A percentile compares a stretch with the other conserved stretches of the same genome.
Conservation (phyloP, 2,113 vertebrate genomes). For the Scalopus aquaticus region DNA sequence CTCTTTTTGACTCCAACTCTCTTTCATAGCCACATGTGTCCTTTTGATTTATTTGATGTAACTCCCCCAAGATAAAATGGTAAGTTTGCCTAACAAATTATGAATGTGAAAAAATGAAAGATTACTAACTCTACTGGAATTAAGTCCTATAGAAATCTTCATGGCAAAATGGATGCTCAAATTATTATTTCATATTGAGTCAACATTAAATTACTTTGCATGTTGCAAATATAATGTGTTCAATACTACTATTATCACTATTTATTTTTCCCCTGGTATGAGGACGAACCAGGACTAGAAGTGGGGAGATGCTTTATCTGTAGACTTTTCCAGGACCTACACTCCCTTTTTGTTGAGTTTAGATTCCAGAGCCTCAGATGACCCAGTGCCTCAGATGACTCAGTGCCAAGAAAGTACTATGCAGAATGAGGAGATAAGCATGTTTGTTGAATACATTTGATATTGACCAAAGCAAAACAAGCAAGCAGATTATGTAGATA, state of each 20-base stretch:
- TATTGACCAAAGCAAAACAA: not conserved
- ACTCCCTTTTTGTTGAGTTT: not conserved
- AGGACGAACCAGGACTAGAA: not conserved
- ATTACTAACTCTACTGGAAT: not conserved
- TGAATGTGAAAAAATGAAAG: not conserved
- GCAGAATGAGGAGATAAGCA: not conserved
- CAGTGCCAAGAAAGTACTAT: not conserved
- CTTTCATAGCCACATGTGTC: not conserved
- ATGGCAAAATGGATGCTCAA: not conserved
- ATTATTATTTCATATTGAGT: not conserved
- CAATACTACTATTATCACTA: not conserved
- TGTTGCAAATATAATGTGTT: not conserved
- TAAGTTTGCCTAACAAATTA: not conserved
- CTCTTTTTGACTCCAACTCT: not conserved
- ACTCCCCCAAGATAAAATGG: not conserved
- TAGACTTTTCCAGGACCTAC: not conserved
- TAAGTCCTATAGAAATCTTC: not conserved
- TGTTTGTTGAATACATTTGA: not conserved
- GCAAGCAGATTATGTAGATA: not conserved
- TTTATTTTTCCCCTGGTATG: not conserved
- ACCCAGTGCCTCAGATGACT: not conserved
- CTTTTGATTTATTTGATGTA: not conserved
- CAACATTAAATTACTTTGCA: not conserved
- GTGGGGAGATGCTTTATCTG: not conserved
- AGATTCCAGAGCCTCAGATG: not conserved